Percentiles rank a stretch among this genome's conserved stretches.
These are phyloP conservation scores for Drosophila subpulchrella DNA, from an alignment of 1,140 invertebrate species.

Conservation along the genomic window DNA sequence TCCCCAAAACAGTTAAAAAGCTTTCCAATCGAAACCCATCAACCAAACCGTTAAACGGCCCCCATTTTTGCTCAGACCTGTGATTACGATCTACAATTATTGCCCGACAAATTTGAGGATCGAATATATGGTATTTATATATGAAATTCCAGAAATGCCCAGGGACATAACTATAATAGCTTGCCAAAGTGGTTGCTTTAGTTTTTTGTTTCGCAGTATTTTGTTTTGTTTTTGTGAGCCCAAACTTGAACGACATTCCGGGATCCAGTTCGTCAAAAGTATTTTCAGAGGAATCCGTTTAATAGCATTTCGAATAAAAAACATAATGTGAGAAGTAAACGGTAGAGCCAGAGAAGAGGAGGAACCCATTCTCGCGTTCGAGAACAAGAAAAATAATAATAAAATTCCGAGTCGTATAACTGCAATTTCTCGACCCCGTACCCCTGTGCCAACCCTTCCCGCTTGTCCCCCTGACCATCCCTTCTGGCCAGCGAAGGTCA, in stretches of 20 bases:
- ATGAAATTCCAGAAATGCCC: slow-evolving; percentile 41
- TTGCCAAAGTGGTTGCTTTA: slow-evolving; percentile 22
- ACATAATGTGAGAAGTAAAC: slow-evolving; percentile 14
- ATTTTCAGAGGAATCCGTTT: slow-evolving; percentile 46
- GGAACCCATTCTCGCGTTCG: slow-evolving; percentile 4
- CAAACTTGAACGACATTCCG: slow-evolving; percentile 34
- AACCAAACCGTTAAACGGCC: slow-evolving; percentile 18
- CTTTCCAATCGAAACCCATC: slow-evolving; percentile 3
- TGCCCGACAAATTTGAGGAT: slow-evolving; percentile 17
- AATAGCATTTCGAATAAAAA: slow-evolving; percentile 50
- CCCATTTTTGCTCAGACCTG: background rate
- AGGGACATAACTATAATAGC: slow-evolving; percentile 49
- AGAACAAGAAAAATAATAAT: slow-evolving; percentile 22
- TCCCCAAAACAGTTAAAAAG: background rate
- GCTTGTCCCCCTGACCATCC: background rate
- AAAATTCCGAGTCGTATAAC: slow-evolving; percentile 43
- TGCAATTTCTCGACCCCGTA: slow-evolving; percentile 29
- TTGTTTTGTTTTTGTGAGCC: slow-evolving; percentile 14
- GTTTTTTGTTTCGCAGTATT: slow-evolving; percentile 12
- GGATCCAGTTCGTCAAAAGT: slow-evolving; percentile 42
- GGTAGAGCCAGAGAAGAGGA: slow-evolving; percentile 10
- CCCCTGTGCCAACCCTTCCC: slow-evolving; percentile 11
- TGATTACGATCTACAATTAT: slow-evolving; percentile 37
- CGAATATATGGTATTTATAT: slow-evolving; percentile 42
- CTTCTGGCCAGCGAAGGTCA: slow-evolving; percentile 55